phyloP scores from a whole-genome alignment of 1,140 invertebrate genomes.

The Pseudomyrmex cubaensis region DNA sequence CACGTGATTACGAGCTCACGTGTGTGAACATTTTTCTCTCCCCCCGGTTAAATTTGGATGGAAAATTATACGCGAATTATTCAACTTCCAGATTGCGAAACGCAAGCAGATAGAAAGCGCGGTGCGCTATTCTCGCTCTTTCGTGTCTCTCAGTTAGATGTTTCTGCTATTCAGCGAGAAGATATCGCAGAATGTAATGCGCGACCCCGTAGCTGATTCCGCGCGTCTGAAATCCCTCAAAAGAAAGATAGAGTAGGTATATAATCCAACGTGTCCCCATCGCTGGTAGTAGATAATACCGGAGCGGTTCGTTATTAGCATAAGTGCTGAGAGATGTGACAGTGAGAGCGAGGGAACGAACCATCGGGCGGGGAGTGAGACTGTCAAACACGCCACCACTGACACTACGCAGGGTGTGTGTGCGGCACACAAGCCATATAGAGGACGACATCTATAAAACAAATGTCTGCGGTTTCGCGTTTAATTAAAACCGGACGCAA shows the following conservation, averaged over 20 bases:
- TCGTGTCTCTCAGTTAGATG: no score
- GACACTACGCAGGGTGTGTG: neutral
- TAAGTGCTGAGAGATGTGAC: conserved; percentile 8
- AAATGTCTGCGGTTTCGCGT: conserved; percentile 31
- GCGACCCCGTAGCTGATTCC: neutral
- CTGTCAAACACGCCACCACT: conserved; percentile 20
- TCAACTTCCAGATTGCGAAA: neutral
- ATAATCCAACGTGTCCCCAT: neutral
- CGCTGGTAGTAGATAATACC: neutral
- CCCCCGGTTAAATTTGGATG: neutral
- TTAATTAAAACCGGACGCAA: conserved; percentile 48
- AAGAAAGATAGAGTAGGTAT: neutral
- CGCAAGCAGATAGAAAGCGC: no score
- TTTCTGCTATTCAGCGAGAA: conserved; percentile 6
- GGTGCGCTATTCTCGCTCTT: no score
- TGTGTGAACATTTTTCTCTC: conserved; percentile 37
- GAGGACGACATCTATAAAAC: conserved; percentile 19
- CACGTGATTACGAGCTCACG: conserved; percentile 27
- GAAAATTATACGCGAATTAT: conserved; percentile 34
- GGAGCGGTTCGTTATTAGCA: conserved; percentile 10
- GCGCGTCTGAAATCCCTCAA: conserved; percentile 4
- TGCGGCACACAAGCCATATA: neutral
- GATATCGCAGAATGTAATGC: neutral
- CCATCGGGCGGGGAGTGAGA: neutral
- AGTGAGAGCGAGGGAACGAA: neutral